A percentile compares a stretch with the other conserved stretches of the same genome.
Conservation (phyloP, 2,113 vertebrate genomes). For the Spilogale gracilis region DNA sequence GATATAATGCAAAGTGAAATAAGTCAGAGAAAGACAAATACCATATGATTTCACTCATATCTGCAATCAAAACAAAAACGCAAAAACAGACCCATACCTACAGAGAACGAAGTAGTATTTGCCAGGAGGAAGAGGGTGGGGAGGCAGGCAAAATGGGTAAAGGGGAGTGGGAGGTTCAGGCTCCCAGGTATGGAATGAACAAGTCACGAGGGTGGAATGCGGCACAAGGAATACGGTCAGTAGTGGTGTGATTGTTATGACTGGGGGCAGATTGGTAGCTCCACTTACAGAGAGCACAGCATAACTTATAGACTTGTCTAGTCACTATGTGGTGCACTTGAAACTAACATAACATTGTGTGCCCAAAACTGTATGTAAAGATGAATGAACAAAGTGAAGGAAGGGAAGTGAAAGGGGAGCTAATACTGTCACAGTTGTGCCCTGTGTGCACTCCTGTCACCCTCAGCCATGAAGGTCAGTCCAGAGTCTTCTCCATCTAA, state of each 20-base stretch:
- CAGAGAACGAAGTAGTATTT: not conserved
- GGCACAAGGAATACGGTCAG: accelerated
- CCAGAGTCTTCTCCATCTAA: not conserved
- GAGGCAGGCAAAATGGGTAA: not conserved
- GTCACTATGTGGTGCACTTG: not conserved
- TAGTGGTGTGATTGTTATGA: not conserved
- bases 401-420: not conserved
- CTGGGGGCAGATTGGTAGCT: not conserved
- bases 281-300: not conserved
- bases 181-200: not conserved
- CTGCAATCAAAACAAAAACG: not conserved
- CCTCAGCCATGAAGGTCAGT: accelerated
- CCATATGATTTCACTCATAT: not conserved
- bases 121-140: not conserved
- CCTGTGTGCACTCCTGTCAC: accelerated
- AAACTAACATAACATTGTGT: not conserved
- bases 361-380: not conserved
- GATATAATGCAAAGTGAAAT: not conserved
- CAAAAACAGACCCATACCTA: not conserved
- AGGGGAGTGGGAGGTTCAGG: not conserved
- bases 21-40: not conserved
- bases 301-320: not conserved
- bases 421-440: accelerated
- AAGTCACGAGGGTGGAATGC: not conserved
- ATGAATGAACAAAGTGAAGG: not conserved